Evolutionary conservation across 2,113 vertebrate species (phyloP).

Genomic region (Triplophysa siluroides): DNA sequence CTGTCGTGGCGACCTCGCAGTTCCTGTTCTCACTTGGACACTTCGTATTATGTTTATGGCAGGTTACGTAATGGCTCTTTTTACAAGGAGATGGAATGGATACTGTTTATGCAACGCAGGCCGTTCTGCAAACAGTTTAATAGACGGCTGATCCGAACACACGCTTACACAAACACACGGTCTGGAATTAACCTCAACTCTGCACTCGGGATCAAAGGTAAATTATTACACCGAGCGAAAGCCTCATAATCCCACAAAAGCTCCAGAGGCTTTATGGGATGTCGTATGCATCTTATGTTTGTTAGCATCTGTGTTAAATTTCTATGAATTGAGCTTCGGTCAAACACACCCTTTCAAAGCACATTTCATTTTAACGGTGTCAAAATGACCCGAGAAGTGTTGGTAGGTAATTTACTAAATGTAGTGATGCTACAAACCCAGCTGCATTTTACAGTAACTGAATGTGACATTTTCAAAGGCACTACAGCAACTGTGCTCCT

Average conservation of each 20-base stretch:
- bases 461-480: constrained; percentile 27
- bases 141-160: background rate
- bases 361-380: background rate
- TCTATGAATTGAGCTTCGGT: background rate
- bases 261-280: constrained; percentile 5
- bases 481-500: constrained; percentile 5
- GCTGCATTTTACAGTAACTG: background rate
- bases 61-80: constrained; percentile 35
- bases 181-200: constrained; percentile 23
- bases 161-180: background rate
- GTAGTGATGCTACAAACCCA: background rate
- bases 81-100: constrained; percentile 32
- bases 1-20: constrained; percentile 39
- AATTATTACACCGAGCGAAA: constrained; percentile 23
- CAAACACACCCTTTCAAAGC: background rate
- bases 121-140: constrained; percentile 18
- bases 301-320: background rate
- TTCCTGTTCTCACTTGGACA: constrained; percentile 19
- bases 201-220: constrained; percentile 4
- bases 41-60: constrained; percentile 38
- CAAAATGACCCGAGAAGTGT: background rate
- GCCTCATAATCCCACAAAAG: constrained; percentile 25
- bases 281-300: background rate
- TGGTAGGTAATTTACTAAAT: constrained; percentile 5
- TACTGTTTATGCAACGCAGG: constrained; percentile 26